Evolutionary conservation across 1,140 invertebrate species (phyloP).

Genomic region (Reticulitermes speratus): DNA sequence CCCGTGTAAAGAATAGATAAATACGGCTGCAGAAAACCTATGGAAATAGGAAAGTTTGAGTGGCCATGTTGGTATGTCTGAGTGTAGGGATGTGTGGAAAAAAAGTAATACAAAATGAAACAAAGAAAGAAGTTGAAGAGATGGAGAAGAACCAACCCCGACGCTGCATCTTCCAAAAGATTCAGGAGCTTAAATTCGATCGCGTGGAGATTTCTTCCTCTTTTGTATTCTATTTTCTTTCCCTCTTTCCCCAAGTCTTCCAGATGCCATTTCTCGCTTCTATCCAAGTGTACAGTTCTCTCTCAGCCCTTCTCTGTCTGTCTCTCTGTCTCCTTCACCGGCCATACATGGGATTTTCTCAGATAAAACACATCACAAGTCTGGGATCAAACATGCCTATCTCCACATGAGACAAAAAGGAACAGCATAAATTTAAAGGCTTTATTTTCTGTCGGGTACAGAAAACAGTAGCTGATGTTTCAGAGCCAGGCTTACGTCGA

Average conservation of each 20-base stretch:
- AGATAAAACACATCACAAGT: not conserved
- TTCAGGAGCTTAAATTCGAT: not conserved
- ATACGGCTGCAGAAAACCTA: too few relatives aligned
- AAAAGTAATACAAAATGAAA: not conserved
- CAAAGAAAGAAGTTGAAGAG: not conserved
- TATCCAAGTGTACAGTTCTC: not conserved
- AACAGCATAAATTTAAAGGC: too few relatives aligned
- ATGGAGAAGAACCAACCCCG: not conserved
- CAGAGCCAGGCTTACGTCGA: too few relatives aligned
- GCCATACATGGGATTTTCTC: conserved; percentile 23
- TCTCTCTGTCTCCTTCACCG: not conserved
- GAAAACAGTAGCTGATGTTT: too few relatives aligned
- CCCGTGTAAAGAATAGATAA: too few relatives aligned
- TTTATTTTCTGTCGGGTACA: too few relatives aligned
- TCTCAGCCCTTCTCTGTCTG: not conserved
- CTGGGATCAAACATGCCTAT: not conserved
- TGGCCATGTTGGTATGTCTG: not conserved
- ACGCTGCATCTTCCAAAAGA: not conserved
- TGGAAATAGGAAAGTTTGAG: too few relatives aligned
- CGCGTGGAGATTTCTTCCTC: not conserved
- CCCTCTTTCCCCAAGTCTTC: not conserved
- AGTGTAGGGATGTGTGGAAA: not conserved
- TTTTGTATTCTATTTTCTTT: not conserved
- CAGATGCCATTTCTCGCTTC: not conserved
- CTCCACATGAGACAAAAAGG: not conserved